Base-by-base conservation (phyloP, 1,140 invertebrate genomes). In the Hesperophylax magnus region DNA sequence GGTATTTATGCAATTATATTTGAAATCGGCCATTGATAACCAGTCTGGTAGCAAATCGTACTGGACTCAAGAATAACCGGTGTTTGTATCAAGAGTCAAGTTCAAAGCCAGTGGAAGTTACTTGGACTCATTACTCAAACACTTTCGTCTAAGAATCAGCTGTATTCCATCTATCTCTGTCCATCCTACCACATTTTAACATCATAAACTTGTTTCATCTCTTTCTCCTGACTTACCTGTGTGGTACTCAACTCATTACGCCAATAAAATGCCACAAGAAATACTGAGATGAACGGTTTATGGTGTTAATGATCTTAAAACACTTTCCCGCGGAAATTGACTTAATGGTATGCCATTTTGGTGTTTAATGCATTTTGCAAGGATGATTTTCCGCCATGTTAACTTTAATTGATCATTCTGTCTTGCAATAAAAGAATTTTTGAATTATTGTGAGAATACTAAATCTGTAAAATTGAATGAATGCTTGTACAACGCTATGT, bases 81-180 rank as follows among this genome's bases (percentile, higher is more conserved):
- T 67, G 31, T 67, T 27, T 17, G 11, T 8, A 65, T 3, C 7
- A 2, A n/a, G 22, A 67, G 63, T 67, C 63, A 67, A 67, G 63
- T 67, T 67, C 63, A 67, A 27, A 27, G 63, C 15, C 63, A 67
- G 31, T 14, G 39, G 39, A 47, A 9, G 39, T 47, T 47, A 67
- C 31, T 27, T 8, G 31, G 9, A 17, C 24, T 67, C 63, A n/a
- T 27, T 31, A 34, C 22, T n/a, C 31, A 22, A 27, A 27, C 63
- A 67, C 63, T 67, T 67, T 67, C 63, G 63, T 67, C 22, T n/a
- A 27, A 11, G 63, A 15, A 67, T 67, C 63, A 67, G 63, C 63
- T 31, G 24, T 22, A 15, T 22, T 67, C 63, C 8, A n/a, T 31
- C 63, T n/a, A n/a, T 31, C 63, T 67, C 63, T 31, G 20, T 22